Base-by-base conservation (phyloP, 2,888 invertebrate species). In the Ochropacha duplaris region DNA sequence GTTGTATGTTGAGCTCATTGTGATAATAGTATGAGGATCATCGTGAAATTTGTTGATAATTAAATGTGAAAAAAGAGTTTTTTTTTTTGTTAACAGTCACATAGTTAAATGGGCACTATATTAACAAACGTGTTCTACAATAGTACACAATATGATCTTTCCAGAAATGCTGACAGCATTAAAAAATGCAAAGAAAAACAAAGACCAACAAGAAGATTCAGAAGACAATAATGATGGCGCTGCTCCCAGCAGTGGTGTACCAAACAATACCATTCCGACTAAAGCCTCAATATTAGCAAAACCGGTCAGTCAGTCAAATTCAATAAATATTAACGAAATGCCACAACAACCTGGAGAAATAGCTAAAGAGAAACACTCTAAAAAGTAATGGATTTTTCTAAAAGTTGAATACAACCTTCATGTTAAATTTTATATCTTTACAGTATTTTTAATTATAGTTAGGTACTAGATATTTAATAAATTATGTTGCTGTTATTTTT, bases 131-230 rank as follows among this genome's bases (percentile, higher is more conserved):
- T 36, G 14, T 14, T 14, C 11, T 31, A 39, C 49, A 55, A 59
- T 58, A 19, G 44, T 62, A 55, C 24, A 24, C 5, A 24, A 4
- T 36, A 31, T 9, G 55, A 49, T 57, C 24, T 72, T 78, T 8
- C 31, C 72, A 90, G 90, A 90, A 79, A 90, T 90, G 88, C 65
- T 90, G 55, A 64, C 65, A 28, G 86, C 87, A 19, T 64, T 90
- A 54, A 88, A 86, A 64, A 83, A 84, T 57, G 86, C 88, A 12
- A 89, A 88, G 68, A 86, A 88, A 66, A 79, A 78, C 14, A 84
- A 81, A 62, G 75, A 81, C 14, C 71, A 67, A 19, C 54, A 65
- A 50, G 52, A 52, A 16, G 52, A 52, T 11, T 62, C 52, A 60
- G 59, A 61, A 34, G 66, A 67, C 31, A 58, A 62, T 2, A 16